Evolutionary conservation across 2,888 invertebrate species (phyloP).

Genomic region (Mantis religiosa): DNA sequence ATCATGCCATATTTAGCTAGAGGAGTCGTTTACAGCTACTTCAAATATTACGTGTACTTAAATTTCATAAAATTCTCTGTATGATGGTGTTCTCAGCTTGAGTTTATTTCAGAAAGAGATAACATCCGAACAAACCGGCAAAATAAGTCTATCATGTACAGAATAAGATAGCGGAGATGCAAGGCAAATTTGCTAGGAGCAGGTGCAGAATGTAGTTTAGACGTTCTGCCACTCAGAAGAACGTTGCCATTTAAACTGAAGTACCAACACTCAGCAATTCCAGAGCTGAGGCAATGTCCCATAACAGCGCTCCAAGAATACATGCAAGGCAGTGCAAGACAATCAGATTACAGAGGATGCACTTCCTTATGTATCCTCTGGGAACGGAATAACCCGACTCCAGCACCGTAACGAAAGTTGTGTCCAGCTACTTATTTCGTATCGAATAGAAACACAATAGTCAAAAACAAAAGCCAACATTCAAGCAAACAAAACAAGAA

Average conservation of each 20-base stretch:
- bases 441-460: neutral
- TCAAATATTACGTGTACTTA: no score
- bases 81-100: no score
- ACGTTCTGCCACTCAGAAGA: neutral
- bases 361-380: neutral
- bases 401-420: neutral
- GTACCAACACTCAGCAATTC: neutral
- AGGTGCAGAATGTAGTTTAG: neutral
- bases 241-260: neutral
- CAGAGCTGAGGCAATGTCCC: neutral
- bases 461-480: neutral
- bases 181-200: neutral
- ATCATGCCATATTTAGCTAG: no score
- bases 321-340: neutral
- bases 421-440: neutral
- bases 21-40: no score
- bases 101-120: no score
- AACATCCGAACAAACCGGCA: no score
- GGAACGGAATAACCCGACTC: neutral
- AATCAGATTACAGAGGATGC: neutral
- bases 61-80: no score
- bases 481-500: neutral
- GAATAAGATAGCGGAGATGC: no score
- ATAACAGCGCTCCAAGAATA: neutral
- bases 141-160: no score